Percentiles rank a stretch among this genome's conserved stretches.
Evolutionary conservation across 2,888 invertebrate species (phyloP).

Genomic region (Acrobasis repandana): DNA sequence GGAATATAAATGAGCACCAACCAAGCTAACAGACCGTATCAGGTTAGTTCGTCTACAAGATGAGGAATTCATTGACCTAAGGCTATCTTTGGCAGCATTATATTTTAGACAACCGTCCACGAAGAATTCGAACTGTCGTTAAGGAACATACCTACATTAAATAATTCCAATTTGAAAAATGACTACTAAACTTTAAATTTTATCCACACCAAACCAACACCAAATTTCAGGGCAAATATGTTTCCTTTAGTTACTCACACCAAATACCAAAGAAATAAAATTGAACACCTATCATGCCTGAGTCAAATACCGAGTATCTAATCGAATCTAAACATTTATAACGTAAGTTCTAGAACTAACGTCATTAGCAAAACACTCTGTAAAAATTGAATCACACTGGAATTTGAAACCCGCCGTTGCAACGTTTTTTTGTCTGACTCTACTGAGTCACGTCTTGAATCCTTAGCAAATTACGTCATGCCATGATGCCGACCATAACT

Average conservation of each 20-base stretch:
- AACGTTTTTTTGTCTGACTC: slow-evolving; percentile 24
- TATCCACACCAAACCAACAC: too few relatives aligned
- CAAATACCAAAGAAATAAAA: not conserved
- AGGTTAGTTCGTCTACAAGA: slow-evolving; percentile 34
- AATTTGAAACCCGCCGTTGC: slow-evolving; percentile 22
- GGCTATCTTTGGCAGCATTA: slow-evolving; percentile 23
- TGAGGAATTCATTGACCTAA: slow-evolving; percentile 25
- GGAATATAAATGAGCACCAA: slow-evolving; percentile 67
- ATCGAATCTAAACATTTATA: slow-evolving; percentile 1
- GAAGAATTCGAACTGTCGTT: not conserved
- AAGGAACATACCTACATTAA: too few relatives aligned
- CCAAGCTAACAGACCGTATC: slow-evolving; percentile 31
- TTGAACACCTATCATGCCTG: not conserved
- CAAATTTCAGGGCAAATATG: too few relatives aligned
- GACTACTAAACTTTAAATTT: too few relatives aligned
- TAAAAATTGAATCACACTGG: slow-evolving; percentile 25
- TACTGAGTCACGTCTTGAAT: slow-evolving; percentile 31
- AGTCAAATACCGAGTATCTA: not conserved
- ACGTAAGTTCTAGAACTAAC: slow-evolving; percentile 14
- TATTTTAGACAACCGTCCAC: not conserved
- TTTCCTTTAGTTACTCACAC: not conserved
- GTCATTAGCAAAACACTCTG: slow-evolving; percentile 16
- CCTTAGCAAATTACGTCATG: slow-evolving; percentile 32
- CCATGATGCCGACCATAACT: slow-evolving; percentile 25
- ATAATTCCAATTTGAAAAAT: too few relatives aligned